Evolutionary conservation across 2,888 invertebrate genomes (phyloP), one percentile per base, ranked within the genome.

Genomic region (Loripinus fragilis): DNA sequence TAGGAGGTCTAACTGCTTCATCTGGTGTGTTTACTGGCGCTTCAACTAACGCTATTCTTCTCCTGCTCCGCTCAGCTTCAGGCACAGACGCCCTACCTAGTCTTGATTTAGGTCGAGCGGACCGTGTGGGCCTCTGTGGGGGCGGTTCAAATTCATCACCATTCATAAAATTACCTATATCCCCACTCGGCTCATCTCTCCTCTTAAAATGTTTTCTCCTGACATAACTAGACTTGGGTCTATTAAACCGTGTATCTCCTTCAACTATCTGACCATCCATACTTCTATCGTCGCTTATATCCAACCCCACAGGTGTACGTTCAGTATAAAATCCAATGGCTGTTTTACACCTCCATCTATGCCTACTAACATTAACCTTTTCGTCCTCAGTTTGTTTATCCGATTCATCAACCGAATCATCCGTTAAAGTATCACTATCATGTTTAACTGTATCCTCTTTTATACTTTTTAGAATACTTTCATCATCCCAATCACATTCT

Each of bases 191-290:
- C 30, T 70, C 74, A n/a, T 67, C 68, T 25, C 74, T 75, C 48
- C 69, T 73, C 23, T 65, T 48, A 64, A 45, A 80, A 48, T 69
- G 72, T 20, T 72, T 76, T 48, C 87, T 73, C 20, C 87, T 75
- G 12, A 88, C 87, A 79, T 88, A 86, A 75, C 87, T 86, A n/a
- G 87, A 88, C 65, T 86, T 88, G 28, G 87, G 86, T 66, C 86
- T 77, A 30, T 80, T 83, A 41, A 78, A 65, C 66, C 80, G 74
- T 7, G 82, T 82, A 41, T 82, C 80, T 25, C 78, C 78, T 15
- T 64, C 74, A 12, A 78, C 74, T 17, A 76, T 69, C 15, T 81
- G 78, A 30, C 75, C 76, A 77, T 80, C 42, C 41, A 60, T 71
- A 12, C 71, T 80, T 70, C 77, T 75, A 74, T 85, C 81, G 30